Conservation (phyloP, 1,140 invertebrate genomes). For the Heliconius himera region DNA sequence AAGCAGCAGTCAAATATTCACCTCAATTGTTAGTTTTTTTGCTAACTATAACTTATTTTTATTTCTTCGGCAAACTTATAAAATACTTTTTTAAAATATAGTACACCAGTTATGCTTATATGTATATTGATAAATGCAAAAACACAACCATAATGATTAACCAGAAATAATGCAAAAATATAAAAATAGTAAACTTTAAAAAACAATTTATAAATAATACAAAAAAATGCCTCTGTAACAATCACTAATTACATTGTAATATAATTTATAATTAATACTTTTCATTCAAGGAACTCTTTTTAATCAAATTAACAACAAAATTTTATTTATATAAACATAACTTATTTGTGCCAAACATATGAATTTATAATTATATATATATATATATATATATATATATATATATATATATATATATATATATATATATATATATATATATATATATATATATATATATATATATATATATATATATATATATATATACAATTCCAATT, state of each 20-base stretch:
- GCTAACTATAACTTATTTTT: background rate
- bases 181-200: constrained; percentile 16
- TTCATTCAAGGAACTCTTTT: constrained; percentile 27
- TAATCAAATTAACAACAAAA: constrained; percentile 3
- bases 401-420: no score
- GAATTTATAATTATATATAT: background rate
- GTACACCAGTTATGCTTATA: background rate
- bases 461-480: no score
- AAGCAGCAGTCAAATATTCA: background rate
- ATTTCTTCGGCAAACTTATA: background rate
- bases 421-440: no score
- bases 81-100: background rate
- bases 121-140: background rate
- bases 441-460: no score
- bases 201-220: background rate
- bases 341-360: constrained; percentile 10
- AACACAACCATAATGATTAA: background rate
- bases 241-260: background rate
- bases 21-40: background rate
- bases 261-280: constrained; percentile 24
- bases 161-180: background rate
- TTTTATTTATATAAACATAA: background rate
- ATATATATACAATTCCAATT: no score
- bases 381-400: no score
- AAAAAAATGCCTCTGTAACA: constrained; percentile 7